Percentiles rank a stretch among this genome's conserved stretches.
Evolutionary conservation across 2,888 invertebrate genomes (phyloP).

Genomic region (Drosophila austrosaltans): DNA sequence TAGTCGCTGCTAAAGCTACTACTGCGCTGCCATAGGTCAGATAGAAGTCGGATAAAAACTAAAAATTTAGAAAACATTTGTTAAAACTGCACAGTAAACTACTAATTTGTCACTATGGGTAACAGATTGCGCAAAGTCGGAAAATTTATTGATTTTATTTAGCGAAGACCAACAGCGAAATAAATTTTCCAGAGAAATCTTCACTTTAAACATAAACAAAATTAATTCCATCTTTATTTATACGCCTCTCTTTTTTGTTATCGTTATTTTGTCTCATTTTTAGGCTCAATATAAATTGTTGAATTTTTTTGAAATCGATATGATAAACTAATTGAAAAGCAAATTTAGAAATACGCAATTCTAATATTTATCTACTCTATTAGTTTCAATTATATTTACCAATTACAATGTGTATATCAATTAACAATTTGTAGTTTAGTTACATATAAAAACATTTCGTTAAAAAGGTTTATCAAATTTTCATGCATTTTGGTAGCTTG

Average conservation of each 20-base stretch:
- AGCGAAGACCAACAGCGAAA: neutral
- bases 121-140: neutral
- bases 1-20: constrained; percentile 17
- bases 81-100: neutral
- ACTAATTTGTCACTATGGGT: constrained; percentile 2
- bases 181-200: neutral
- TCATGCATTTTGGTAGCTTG: neutral
- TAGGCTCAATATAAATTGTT: too few relatives aligned
- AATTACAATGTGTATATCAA: neutral
- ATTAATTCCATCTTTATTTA: too few relatives aligned
- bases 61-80: neutral
- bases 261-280: too few relatives aligned
- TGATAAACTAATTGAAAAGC: too few relatives aligned
- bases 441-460: neutral
- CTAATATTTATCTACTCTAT: too few relatives aligned
- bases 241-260: too few relatives aligned
- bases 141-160: constrained; percentile 2
- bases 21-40: constrained; percentile 20
- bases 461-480: neutral
- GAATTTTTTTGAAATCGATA: too few relatives aligned
- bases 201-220: too few relatives aligned
- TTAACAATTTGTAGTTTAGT: neutral
- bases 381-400: too few relatives aligned
- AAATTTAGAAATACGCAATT: too few relatives aligned
- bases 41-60: neutral